A percentile compares a stretch with the other conserved stretches of the same genome.
phyloP scores from a whole-genome alignment of 2,797 vertebrate species.

The Gila robusta region DNA sequence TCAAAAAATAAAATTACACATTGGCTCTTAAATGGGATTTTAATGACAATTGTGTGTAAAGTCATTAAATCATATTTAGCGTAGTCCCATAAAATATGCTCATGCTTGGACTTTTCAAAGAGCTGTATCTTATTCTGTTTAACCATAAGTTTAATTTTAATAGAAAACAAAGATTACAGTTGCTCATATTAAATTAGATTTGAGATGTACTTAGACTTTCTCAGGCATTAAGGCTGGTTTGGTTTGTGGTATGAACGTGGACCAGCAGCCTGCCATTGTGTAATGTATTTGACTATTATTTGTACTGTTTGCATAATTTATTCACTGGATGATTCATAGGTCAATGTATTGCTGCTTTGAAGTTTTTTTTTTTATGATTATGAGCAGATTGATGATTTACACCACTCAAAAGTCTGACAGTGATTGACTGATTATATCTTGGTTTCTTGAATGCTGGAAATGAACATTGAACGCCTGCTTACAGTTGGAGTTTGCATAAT shows the following conservation, averaged over 20 bases:
- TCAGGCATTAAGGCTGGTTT: not conserved
- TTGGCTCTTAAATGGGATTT: not conserved
- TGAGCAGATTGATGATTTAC: slow-evolving; percentile 59
- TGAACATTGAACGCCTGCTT: not conserved
- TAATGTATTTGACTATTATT: not conserved
- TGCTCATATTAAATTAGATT: not conserved
- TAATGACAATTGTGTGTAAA: not conserved
- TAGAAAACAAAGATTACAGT: not conserved
- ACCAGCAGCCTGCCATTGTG: not conserved
- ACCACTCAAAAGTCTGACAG: not conserved
- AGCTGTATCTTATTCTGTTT: not conserved
- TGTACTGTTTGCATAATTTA: not conserved
- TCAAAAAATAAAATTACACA: not conserved
- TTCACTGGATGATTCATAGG: slow-evolving; percentile 6
- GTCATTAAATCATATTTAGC: not conserved
- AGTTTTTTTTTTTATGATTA: not conserved
- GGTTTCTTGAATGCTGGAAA: not conserved
- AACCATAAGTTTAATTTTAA: not conserved
- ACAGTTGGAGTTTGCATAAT: not conserved
- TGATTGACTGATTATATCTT: not conserved
- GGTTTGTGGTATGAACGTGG: not conserved
- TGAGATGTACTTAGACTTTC: not conserved
- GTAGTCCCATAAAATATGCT: not conserved
- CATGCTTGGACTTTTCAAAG: not conserved
- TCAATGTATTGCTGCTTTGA: not conserved